Evolutionary conservation across 2,797 vertebrate genomes (phyloP), one percentile per base, ranked within the genome.

Genomic region (Chelon labrosus): DNA sequence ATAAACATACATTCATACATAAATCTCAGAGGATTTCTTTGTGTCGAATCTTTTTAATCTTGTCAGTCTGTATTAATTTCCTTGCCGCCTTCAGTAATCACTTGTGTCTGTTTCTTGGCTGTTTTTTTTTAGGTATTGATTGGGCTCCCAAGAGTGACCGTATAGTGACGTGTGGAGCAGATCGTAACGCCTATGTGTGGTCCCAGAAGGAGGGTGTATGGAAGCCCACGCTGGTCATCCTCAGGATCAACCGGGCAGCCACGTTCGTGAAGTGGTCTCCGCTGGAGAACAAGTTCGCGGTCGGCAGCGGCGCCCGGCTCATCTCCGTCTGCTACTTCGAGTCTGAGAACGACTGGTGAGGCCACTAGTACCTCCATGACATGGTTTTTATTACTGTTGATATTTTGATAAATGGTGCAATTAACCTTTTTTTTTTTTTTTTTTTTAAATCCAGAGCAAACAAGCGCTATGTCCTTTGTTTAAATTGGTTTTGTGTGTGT

Each of bases 291-390:
- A 99, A 99, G 90, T 99, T 99, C 85, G 98, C 98, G 1, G 98
- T 99, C 53, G 98, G 98, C 57, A 99, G 98, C 8, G 98, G 98
- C 35, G 97, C 98, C 25, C 94, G 98, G 12, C 97, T 99, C 88
- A 99, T 99, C 90, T 99, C 98, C 0, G 98, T 99, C 76, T 99
- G 98, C 93, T 99, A 99, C 93, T 99, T 99, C 70, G 98, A 99
- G 84, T 98, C 97, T 77, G 98, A 99, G 94, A 99, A 99, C 51
- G 98, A 99, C 91, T 99, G 98, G 98, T 99, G 85, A 96, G 96
- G 46, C 41, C 25, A 5, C 54, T 54, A 39, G 9, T 39, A 49
- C 22, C 38, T 27, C 16, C 10, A 4, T 19, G 44, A 44, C 17
- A 35, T 35, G 31, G 31, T 35, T 35, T 35, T 35, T 35, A 35